Conservation (phyloP, 2,888 invertebrate species). For the Pachydiplax longipennis region DNA sequence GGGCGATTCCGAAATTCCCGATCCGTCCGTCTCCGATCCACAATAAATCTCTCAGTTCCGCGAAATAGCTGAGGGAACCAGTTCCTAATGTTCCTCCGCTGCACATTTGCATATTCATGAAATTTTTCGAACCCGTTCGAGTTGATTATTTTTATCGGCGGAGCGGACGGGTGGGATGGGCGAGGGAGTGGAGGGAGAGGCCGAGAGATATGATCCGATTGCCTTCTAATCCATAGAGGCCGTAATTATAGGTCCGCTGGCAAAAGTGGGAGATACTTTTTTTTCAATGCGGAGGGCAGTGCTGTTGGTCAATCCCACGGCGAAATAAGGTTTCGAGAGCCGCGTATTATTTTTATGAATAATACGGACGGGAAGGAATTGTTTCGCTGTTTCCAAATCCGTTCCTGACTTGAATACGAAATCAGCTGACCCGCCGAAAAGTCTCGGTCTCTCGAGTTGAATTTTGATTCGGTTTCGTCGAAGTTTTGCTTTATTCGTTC, state of each 20-base stretch:
- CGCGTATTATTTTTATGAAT: background rate
- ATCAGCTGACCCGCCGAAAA: too few relatives aligned
- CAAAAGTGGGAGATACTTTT: background rate
- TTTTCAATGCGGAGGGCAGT: background rate
- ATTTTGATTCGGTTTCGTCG: too few relatives aligned
- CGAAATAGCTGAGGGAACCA: background rate
- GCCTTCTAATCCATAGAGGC: constrained; percentile 5
- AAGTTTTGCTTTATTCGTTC: too few relatives aligned
- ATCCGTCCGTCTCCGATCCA: background rate
- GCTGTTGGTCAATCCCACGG: background rate
- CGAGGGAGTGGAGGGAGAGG: background rate
- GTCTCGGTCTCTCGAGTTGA: too few relatives aligned
- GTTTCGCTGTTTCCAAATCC: background rate
- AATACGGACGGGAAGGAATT: background rate
- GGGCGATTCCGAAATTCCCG: background rate
- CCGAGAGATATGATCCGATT: background rate
- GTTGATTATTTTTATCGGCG: background rate
- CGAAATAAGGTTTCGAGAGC: background rate
- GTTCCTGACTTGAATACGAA: background rate
- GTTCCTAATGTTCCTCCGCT: background rate
- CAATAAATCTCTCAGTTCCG: background rate
- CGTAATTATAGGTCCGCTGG: constrained; percentile 20
- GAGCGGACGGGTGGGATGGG: background rate
- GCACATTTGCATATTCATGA: constrained; percentile 34
- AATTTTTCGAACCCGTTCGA: constrained; percentile 6